phyloP scores from a whole-genome alignment of 2,888 invertebrate species.

The Callyntrura sp. region DNA sequence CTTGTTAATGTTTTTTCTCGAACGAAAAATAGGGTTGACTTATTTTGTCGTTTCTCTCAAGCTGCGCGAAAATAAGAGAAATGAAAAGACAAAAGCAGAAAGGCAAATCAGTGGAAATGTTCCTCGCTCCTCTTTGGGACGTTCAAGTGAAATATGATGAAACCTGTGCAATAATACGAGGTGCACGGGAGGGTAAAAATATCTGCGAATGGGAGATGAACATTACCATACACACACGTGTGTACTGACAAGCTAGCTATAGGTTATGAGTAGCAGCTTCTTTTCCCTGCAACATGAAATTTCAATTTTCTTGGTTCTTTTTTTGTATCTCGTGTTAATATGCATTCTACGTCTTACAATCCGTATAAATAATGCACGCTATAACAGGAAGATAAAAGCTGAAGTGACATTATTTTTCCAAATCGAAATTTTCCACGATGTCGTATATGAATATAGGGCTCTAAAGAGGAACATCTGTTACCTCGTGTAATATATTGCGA shows the following conservation, averaged over 20 bases:
- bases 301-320: not conserved
- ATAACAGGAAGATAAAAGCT: not conserved
- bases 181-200: not conserved
- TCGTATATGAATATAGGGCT: not conserved
- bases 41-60: conserved; percentile 39
- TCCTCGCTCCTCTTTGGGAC: not conserved
- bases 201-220: not conserved
- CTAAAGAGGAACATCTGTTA: conserved; percentile 30
- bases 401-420: not conserved
- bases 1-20: conserved; percentile 18
- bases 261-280: too few species aligned
- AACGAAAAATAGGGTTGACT: conserved; percentile 38
- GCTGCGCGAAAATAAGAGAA: not conserved
- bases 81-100: not conserved
- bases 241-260: too few species aligned
- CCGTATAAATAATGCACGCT: not conserved
- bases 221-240: not conserved
- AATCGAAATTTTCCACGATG: conserved; percentile 11
- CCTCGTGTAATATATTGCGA: conserved; percentile 20
- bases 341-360: not conserved
- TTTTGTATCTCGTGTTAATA: not conserved
- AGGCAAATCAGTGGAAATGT: not conserved
- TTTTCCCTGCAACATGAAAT: not conserved
- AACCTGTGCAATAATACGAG: not conserved
- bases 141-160: conserved; percentile 27